phyloP scores from a whole-genome alignment of 2,113 vertebrate genomes.

The Trinectes maculatus region DNA sequence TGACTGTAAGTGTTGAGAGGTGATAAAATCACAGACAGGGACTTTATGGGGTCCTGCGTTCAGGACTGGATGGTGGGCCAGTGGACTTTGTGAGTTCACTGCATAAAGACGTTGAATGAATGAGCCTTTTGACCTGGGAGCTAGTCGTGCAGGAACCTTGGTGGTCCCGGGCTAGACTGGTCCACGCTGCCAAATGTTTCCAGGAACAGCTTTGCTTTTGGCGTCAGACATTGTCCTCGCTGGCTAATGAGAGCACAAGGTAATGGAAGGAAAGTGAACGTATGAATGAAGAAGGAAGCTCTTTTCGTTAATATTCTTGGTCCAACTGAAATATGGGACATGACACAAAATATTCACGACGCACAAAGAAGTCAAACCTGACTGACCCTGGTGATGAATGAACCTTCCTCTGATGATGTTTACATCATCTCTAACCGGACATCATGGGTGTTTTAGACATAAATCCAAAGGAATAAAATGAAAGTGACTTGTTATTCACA shows the following conservation, averaged over 20 bases:
- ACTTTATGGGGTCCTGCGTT: slow-evolving; percentile 32
- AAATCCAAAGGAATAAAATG: not conserved
- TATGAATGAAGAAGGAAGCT: slow-evolving; percentile 35
- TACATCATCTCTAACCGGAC: too few relatives aligned
- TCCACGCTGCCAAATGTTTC: slow-evolving; percentile 64
- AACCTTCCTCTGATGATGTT: too few relatives aligned
- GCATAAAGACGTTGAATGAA: slow-evolving; percentile 51
- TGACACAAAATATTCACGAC: too few relatives aligned
- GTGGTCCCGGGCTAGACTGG: slow-evolving; percentile 67
- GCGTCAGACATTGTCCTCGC: slow-evolving; percentile 40
- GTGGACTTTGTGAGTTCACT: slow-evolving; percentile 22
- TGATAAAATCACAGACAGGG: slow-evolving; percentile 33
- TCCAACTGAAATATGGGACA: too few relatives aligned
- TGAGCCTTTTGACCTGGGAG: slow-evolving; percentile 67
- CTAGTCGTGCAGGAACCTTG: slow-evolving; percentile 45
- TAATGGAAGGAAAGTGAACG: slow-evolving; percentile 39
- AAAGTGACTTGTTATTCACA: not conserved
- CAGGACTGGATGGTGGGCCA: slow-evolving; percentile 20
- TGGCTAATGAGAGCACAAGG: slow-evolving; percentile 55
- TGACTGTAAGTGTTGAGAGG: slow-evolving; percentile 30
- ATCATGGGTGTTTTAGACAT: too few relatives aligned
- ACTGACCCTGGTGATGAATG: too few relatives aligned
- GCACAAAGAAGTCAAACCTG: too few relatives aligned
- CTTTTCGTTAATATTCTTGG: slow-evolving; percentile 41
- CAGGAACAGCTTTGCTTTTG: slow-evolving; percentile 67